Evolutionary conservation across 2,888 invertebrate genomes (phyloP).

Genomic region (Cylindroiulus punctatus): DNA sequence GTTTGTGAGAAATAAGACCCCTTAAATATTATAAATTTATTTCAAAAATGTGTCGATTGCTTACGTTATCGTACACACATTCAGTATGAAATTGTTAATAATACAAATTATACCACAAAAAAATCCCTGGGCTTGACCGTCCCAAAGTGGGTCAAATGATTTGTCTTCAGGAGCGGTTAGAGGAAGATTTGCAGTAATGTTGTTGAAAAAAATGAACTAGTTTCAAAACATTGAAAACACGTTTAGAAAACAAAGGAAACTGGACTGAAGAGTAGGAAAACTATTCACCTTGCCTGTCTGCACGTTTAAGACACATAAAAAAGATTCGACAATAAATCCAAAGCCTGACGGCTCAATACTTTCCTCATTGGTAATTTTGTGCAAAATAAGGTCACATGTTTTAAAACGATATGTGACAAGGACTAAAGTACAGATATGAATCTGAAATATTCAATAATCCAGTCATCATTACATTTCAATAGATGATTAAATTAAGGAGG

Average conservation of each 20-base stretch:
- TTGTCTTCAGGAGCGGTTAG: background rate
- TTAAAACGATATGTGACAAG: no score
- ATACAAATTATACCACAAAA: background rate
- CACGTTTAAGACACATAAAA: background rate
- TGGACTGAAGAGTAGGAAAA: background rate
- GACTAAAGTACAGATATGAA: no score
- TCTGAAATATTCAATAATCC: no score
- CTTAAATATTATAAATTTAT: background rate
- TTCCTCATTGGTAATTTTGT: no score
- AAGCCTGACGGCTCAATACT: no score
- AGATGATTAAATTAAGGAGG: no score
- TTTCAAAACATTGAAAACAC: constrained; percentile 33
- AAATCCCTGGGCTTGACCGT: background rate
- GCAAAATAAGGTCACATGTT: no score
- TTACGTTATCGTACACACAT: no score
- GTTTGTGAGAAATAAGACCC: background rate
- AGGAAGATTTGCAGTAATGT: background rate
- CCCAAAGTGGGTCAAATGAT: constrained; percentile 5
- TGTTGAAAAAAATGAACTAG: constrained; percentile 5
- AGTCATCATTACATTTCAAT: no score
- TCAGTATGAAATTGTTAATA: no score
- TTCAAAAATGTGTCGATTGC: background rate
- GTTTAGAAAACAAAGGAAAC: background rate
- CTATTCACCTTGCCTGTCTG: constrained; percentile 8
- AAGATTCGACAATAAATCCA: no score